Evolutionary conservation across 2,888 invertebrate genomes (phyloP).

Genomic region (Ennomos quercinarius): DNA sequence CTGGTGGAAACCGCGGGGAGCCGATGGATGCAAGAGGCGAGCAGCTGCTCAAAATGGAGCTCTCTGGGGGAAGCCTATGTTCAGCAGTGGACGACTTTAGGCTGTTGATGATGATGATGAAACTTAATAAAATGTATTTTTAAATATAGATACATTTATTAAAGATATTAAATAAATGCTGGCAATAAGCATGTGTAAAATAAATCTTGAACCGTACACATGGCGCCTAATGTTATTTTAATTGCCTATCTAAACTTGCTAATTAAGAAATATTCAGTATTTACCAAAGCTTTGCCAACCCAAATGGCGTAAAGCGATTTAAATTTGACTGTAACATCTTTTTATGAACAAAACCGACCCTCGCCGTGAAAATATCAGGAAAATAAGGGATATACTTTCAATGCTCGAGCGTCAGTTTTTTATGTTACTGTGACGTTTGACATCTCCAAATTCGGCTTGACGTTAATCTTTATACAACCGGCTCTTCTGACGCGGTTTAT

Average conservation of each 20-base stretch:
- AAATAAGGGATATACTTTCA: constrained; percentile 14
- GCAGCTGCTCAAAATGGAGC: too few species aligned
- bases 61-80: too few species aligned
- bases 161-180: too few species aligned
- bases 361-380: constrained; percentile 9
- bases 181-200: too few species aligned
- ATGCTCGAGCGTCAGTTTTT: constrained; percentile 45
- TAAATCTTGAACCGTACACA: too few species aligned
- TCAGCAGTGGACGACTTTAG: too few species aligned
- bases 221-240: constrained; percentile 15
- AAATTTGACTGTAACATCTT: constrained; percentile 18
- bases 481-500: constrained; percentile 52
- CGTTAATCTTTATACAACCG: constrained; percentile 56
- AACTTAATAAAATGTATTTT: too few species aligned
- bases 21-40: too few species aligned
- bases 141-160: too few species aligned
- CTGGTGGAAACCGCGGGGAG: too few species aligned
- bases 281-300: constrained; percentile 16
- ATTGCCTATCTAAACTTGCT: constrained; percentile 18
- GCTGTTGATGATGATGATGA: too few species aligned
- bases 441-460: constrained; percentile 58
- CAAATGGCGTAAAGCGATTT: constrained; percentile 17
- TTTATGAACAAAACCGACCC: constrained; percentile 13
- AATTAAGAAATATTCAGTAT: constrained; percentile 17
- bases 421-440: constrained; percentile 43